Evolutionary conservation across 2,888 invertebrate genomes (phyloP), one percentile per base, ranked within the genome.

Genomic region (Cephus pygmeus): DNA sequence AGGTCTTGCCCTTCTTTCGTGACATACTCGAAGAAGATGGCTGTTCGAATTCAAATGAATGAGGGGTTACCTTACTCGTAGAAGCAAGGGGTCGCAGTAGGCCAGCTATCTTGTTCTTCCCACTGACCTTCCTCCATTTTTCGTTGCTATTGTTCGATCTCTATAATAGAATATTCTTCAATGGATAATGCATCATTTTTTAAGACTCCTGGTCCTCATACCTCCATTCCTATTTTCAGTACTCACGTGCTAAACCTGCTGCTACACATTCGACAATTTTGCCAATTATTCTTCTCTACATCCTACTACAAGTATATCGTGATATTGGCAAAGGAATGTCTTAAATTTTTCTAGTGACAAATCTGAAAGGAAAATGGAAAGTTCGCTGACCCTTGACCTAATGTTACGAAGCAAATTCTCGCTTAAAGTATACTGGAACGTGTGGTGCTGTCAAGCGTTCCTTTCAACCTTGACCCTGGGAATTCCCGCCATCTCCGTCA

Each of bases 381-480:
- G 86, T 85, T 85, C 84, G 81, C 69, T 80, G 83, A 84, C 84
- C 83, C 74, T 81, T 83, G 85, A 84, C 80, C 81, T 81, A 80
- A 78, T 31, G 71, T 71, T 12, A 12, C 71, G 11, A 56, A 23
- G 23, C 56, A 56, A 23, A 35, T 78, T 76, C 73, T 75, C 40
- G 81, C 73, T 77, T 75, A 71, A 76, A 75, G 77, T 15, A 40
- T 73, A 34, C 68, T 23, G 33, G 73, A 35, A 30, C 23, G 73
- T 30, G 73, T 30, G 12, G 34, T n/a, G 31, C 11, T 30, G 74
- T 75, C 56, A 34, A 34, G 36, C 30, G 80, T 74, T 82, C 73
- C 79, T 77, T 73, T 84, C 81, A 85, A 86, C 85, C 87, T 87
- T 87, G 87, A 87, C 87, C 87, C 82, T 79, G 77, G 56, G 56